phyloP scores from a whole-genome alignment of 2,888 invertebrate species.

The Monochamus alternatus region DNA sequence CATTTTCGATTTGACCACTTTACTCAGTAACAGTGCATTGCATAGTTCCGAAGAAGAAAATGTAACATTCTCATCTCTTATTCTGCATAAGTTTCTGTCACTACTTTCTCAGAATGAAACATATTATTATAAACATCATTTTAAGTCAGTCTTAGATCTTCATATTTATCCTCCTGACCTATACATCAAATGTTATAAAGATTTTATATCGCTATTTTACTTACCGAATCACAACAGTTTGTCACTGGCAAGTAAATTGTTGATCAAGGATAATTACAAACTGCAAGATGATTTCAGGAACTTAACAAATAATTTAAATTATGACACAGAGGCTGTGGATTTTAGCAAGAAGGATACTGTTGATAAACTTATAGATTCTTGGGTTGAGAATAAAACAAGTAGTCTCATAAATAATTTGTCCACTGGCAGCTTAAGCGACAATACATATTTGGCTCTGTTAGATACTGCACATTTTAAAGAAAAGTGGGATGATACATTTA shows the following conservation, averaged over 20 bases:
- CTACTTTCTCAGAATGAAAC: background rate
- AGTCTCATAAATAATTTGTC: background rate
- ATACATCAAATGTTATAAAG: background rate
- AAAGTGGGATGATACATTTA: conserved; percentile 3
- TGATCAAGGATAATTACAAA: background rate
- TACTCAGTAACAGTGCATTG: background rate
- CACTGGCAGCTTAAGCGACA: background rate
- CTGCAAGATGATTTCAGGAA: background rate
- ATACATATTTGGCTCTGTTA: background rate
- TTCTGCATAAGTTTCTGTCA: background rate
- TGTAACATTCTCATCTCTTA: background rate
- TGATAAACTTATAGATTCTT: background rate
- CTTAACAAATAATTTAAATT: background rate
- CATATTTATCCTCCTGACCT: background rate
- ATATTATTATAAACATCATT: background rate
- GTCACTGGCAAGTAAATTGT: background rate
- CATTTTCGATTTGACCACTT: background rate
- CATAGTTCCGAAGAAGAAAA: background rate
- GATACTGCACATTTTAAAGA: background rate
- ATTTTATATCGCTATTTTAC: background rate
- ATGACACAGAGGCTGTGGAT: background rate
- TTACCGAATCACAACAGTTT: background rate
- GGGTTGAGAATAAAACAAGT: background rate
- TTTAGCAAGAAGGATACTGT: background rate
- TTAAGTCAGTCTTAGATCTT: background rate